Conservation (phyloP, 2,797 vertebrate species). For the Poecilia velifera region DNA sequence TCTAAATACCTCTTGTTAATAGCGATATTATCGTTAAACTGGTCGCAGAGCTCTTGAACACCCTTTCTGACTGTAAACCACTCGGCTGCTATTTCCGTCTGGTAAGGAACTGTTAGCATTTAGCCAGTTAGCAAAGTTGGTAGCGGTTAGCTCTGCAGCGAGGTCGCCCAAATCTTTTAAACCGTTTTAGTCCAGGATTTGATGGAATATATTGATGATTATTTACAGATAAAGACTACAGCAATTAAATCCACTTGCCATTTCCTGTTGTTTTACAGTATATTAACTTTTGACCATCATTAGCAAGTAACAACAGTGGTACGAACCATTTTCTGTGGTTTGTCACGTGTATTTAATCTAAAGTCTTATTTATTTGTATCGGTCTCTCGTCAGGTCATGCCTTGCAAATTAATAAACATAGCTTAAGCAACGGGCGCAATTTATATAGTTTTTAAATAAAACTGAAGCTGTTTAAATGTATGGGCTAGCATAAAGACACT, state of each 20-base stretch:
- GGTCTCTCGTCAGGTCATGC: neutral
- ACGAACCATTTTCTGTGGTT: neutral
- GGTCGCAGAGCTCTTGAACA: neutral
- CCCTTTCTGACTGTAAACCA: neutral
- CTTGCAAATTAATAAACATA: neutral
- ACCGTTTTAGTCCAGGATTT: neutral
- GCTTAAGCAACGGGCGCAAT: neutral
- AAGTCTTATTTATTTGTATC: neutral
- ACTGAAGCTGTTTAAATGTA: neutral
- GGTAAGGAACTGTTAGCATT: constrained; percentile 51
- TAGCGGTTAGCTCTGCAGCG: constrained; percentile 26
- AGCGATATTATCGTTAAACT: neutral
- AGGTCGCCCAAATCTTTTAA: neutral
- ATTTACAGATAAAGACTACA: accelerated
- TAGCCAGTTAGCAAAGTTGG: constrained; percentile 13
- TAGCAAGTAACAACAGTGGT: neutral
- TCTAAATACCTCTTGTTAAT: neutral
- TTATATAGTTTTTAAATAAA: neutral
- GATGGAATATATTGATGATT: neutral
- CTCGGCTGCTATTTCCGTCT: neutral
- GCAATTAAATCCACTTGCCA: neutral
- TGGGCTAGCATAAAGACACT: neutral
- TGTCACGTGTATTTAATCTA: constrained; percentile 13
- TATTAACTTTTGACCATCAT: too few relatives aligned
- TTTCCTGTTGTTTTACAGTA: neutral